Conservation (phyloP, 2,888 invertebrate species). For the Chrysolina oricalcia region DNA sequence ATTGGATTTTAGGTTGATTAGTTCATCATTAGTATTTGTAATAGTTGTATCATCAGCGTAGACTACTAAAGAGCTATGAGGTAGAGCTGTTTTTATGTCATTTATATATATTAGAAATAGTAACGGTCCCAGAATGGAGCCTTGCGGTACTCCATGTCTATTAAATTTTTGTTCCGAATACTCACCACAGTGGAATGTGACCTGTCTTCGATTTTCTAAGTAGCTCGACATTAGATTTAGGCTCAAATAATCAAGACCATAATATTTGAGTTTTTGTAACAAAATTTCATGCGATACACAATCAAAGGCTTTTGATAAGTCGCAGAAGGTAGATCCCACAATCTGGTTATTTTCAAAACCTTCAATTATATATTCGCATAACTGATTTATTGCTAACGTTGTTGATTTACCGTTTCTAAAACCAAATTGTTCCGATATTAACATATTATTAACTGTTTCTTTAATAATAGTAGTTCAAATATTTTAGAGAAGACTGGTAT, state of each 20-base stretch:
- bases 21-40: neutral
- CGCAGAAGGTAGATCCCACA: neutral
- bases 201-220: neutral
- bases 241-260: neutral
- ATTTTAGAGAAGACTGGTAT: conserved; percentile 19
- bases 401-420: neutral
- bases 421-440: neutral
- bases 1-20: neutral
- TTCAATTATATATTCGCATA: neutral
- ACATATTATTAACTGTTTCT: neutral
- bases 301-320: too few species aligned
- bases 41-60: neutral
- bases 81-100: neutral
- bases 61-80: neutral
- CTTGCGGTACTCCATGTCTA: neutral
- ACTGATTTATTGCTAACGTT: neutral
- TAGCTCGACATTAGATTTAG: neutral
- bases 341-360: neutral
- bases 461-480: conserved; percentile 23
- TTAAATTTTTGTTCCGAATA: neutral
- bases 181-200: neutral
- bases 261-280: neutral
- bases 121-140: neutral
- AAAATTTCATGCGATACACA: too few species aligned
- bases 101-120: neutral